Evolutionary conservation across 2,888 invertebrate genomes (phyloP), one percentile per base, ranked within the genome.

Genomic region (Volucella bombylans): DNA sequence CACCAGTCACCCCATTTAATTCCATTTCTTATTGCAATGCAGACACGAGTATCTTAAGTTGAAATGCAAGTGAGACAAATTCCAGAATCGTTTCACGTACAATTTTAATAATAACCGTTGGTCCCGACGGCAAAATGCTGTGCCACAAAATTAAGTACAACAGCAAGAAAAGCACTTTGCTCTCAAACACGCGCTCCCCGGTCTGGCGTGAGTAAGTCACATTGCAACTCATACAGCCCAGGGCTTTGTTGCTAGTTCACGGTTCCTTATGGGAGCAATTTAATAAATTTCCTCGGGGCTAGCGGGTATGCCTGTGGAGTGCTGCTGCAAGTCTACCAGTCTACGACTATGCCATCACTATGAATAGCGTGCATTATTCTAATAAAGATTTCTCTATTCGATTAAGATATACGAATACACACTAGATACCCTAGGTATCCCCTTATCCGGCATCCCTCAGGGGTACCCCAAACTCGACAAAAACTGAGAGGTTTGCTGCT

Each of bases 211-310:
- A 79, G 74, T 71, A 74, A 80, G 74, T 76, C 83, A 71, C 80
- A 83, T 71, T 74, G 69, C 65, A 61, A 18, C 23, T 14, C 54
- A 31, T 31, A 31, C 31, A 31, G 31, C 31, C 31, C 31, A 31
- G 31, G 31, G 31, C 31, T 31, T 31, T 31, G 31, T 31, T 31
- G 31, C 31, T 6, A 31, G 31, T 31, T 31, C 31, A 31, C 6
- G 62, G 65, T 67, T 79, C 54, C 83, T 69, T 76, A 71, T 64
- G 83, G 83, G 80, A 83, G 83, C 80, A 80, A 74, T 83, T 83
- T 61, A 74, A 83, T 80, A 83, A 83, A 71, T 80, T 39, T 71
- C 55, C 67, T 71, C 71, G 52, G 52, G 18, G 52, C 64, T 41
- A 47, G 55, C 18, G 41, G 18, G 61, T 62, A 62, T 62, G 59